phyloP scores from a whole-genome alignment of 2,113 vertebrate species.

The Leiothrix lutea region DNA sequence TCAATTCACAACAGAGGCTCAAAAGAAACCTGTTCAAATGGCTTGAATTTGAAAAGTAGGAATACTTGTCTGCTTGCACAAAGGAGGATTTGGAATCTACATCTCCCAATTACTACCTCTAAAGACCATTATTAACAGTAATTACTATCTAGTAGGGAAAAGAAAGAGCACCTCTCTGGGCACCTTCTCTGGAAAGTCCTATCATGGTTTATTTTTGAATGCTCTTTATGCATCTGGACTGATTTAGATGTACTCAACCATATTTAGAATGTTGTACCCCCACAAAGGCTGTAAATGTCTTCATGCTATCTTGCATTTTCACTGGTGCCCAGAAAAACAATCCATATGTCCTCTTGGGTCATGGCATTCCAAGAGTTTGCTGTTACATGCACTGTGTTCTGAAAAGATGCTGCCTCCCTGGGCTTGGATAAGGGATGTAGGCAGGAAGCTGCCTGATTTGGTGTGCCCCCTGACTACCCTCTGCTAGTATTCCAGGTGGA shows the following conservation, averaged over 20 bases:
- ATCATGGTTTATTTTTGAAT: neutral
- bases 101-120: neutral
- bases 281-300: neutral
- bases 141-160: neutral
- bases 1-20: neutral
- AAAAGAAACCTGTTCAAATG: neutral
- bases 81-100: neutral
- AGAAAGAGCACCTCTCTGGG: neutral
- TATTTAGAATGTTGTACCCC: neutral
- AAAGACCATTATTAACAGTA: neutral
- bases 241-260: neutral
- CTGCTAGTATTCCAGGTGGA: neutral
- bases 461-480: neutral
- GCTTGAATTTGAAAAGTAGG: neutral
- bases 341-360: neutral
- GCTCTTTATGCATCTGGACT: neutral
- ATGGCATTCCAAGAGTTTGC: neutral
- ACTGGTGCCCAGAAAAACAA: neutral
- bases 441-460: neutral
- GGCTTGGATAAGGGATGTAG: neutral
- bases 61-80: neutral
- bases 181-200: neutral
- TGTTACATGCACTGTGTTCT: neutral
- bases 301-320: neutral
- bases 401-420: neutral